Evolutionary conservation across 2,797 vertebrate genomes (phyloP).

Genomic region (Erpetoichthys calabaricus): DNA sequence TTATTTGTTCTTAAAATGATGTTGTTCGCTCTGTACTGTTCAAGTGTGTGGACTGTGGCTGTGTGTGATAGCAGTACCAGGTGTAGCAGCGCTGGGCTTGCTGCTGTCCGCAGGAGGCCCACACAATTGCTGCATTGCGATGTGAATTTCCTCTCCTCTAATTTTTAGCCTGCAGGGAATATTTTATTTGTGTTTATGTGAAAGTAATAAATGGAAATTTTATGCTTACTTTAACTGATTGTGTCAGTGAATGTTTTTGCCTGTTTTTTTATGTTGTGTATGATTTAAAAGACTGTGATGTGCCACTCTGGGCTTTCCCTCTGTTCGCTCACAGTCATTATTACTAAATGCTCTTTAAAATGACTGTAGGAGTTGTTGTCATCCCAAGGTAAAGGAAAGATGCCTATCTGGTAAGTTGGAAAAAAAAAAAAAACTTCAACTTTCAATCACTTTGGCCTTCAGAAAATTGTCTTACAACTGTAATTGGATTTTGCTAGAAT

Average conservation of each 20-base stretch:
- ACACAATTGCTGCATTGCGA: conserved; percentile 58
- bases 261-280: conserved; percentile 26
- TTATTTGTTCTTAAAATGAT: conserved; percentile 56
- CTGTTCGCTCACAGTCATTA: conserved; percentile 5
- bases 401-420: no score
- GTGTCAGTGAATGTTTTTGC: no score
- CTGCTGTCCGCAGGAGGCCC: conserved; percentile 36
- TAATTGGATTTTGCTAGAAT: no score
- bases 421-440: no score
- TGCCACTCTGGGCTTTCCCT: not conserved
- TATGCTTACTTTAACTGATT: conserved; percentile 54
- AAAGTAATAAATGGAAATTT: conserved; percentile 90
- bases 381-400: no score
- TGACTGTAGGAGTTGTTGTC: no score
- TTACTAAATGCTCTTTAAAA: no score
- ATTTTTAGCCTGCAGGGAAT: conserved; percentile 95
- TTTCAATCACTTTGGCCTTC: no score
- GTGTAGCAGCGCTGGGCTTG: conserved; percentile 36
- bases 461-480: no score
- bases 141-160: conserved; percentile 38
- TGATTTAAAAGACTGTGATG: conserved; percentile 8
- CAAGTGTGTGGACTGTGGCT: conserved; percentile 65
- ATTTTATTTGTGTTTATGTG: conserved; percentile 83
- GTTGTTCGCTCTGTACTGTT: conserved; percentile 65
- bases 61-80: conserved; percentile 75